Conservation (phyloP, 2,888 invertebrate genomes). For the Drosophila ustulata region DNA sequence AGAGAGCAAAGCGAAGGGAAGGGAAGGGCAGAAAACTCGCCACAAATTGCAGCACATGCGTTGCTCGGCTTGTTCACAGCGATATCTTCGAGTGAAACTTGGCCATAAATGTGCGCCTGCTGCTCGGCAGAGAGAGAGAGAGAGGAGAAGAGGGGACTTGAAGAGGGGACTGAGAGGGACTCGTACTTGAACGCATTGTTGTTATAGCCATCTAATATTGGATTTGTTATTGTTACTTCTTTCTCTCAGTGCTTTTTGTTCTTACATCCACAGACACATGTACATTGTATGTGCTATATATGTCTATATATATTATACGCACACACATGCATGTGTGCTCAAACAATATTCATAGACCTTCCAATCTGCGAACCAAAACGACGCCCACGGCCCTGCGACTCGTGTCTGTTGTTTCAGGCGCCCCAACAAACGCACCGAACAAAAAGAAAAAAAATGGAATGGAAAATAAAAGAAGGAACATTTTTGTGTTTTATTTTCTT, state of each 20-base stretch:
- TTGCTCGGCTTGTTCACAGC: conserved; percentile 51
- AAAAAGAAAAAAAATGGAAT: background rate
- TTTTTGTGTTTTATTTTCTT: conserved; percentile 36
- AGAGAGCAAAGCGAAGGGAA: too few species aligned
- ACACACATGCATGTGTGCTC: conserved; percentile 39
- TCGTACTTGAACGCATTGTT: conserved; percentile 66
- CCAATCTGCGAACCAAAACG: conserved; percentile 25
- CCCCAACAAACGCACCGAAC: conserved; percentile 23
- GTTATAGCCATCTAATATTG: conserved; percentile 74
- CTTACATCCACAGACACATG: conserved; percentile 3
- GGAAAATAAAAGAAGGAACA: conserved; percentile 8
- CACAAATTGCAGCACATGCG: conserved; percentile 59
- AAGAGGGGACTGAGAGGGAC: background rate
- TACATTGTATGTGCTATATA: background rate
- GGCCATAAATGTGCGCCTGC: conserved; percentile 68
- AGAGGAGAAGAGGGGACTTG: background rate
- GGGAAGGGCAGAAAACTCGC: background rate
- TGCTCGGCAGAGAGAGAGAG: conserved; percentile 22
- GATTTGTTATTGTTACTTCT: conserved; percentile 77
- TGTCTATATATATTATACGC: background rate
- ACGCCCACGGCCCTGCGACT: conserved; percentile 53
- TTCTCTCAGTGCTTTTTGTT: conserved; percentile 41
- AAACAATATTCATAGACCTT: conserved; percentile 66
- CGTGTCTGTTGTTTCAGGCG: conserved; percentile 74
- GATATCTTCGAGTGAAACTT: background rate